Base-by-base conservation (phyloP, 2,797 vertebrate species). In the Microctenopoma stevenorrisi region DNA sequence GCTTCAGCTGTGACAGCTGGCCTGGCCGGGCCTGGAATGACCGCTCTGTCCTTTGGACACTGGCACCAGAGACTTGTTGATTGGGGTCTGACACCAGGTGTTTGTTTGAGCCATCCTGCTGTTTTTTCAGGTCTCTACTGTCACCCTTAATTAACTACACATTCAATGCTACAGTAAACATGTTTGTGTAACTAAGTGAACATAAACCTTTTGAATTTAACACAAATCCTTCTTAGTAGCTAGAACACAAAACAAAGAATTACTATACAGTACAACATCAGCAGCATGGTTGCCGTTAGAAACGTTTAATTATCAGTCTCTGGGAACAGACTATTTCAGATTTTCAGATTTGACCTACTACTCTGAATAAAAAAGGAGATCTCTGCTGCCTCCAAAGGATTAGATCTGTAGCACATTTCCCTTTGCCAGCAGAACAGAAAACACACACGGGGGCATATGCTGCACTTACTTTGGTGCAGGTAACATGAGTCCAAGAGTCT, bases 401-500 rank as follows among this genome's bases (percentile, higher is more conserved):
- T 81, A 72, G 70, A 75, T 71, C 48, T 78, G 54, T 71, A 59
- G 85, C 63, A 60, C 43, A 71, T 80, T 79, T 84, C 60, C 46
- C 63, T 18, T 57, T 80, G 65, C 66, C 57, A 68, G 66, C 62
- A 70, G 44, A 77, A 25, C 50, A 72, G 73, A 59, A 78, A 81
- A 77, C 6, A 44, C 10, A 72, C 47, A 69, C 35, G 44, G 51
- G 55, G n/a, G 68, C 51, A 82, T 62, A 26, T 47, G 60, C 42
- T 53, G 63, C 28, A 49, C 92, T 93, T 96, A 99, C 98, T 97
- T 96, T 92, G 98, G 95, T 88, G 96, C 96, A 61, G 98, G 98
- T 78, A 99, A 94, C 95, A 99, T 98, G 62, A 98, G 95, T 87
- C 98, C 98, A 77, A 99, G 94, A 68, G 98, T 99, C 95, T 99